A percentile compares a stretch with the other conserved stretches of the same genome.
Evolutionary conservation across 2,797 vertebrate genomes (phyloP).

Genomic region (Scolopax rusticola): DNA sequence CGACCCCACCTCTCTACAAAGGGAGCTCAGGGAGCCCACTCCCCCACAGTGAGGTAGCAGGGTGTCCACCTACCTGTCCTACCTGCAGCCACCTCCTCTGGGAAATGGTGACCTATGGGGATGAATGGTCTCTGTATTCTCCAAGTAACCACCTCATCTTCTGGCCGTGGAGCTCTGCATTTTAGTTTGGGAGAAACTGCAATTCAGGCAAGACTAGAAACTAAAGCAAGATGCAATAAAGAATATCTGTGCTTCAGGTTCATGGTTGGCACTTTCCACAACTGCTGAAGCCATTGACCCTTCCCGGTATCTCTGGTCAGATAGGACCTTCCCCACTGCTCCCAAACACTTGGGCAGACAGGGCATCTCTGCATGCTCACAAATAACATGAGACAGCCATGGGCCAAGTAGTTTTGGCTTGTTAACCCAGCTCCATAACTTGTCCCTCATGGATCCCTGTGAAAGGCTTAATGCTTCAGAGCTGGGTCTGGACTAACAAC

Average conservation of each 20-base stretch:
- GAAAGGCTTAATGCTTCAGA: not conserved
- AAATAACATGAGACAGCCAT: fast-evolving
- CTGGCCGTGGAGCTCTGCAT: fast-evolving
- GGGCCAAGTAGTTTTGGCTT: not conserved
- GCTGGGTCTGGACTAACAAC: not conserved
- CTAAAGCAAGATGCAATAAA: not conserved
- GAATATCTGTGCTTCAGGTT: not conserved
- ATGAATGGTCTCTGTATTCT: not conserved
- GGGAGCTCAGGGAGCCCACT: not conserved
- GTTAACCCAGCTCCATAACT: not conserved
- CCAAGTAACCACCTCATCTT: not conserved
- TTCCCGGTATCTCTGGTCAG: fast-evolving
- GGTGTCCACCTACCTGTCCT: not conserved
- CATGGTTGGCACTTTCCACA: not conserved
- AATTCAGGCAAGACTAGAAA: not conserved
- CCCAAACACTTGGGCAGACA: not conserved
- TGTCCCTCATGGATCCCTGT: not conserved
- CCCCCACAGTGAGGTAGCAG: fast-evolving
- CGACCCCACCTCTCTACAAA: not conserved
- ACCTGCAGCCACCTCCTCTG: not conserved
- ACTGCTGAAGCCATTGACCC: fast-evolving
- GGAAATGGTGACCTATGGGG: not conserved
- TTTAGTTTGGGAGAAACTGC: not conserved
- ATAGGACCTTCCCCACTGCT: not conserved
- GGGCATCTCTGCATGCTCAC: not conserved